Evolutionary conservation across 2,888 invertebrate genomes (phyloP).

Genomic region (Cepaea hortensis): DNA sequence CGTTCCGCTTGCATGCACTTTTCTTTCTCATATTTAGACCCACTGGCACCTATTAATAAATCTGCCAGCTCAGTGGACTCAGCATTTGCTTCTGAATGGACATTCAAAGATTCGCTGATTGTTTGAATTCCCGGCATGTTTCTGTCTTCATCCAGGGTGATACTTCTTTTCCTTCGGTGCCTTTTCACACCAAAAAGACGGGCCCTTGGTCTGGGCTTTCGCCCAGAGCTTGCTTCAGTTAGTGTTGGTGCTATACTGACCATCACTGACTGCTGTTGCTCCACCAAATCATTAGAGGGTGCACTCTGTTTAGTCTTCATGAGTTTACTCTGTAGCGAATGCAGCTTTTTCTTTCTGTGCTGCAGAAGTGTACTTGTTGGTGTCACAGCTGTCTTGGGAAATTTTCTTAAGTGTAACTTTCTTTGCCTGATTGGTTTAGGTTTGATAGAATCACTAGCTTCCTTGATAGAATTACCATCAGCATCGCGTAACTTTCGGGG

Average conservation of each 20-base stretch:
- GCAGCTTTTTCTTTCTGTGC: conserved; percentile 38
- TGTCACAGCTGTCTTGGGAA: conserved; percentile 1
- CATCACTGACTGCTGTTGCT: neutral
- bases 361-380: conserved; percentile 34
- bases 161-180: neutral
- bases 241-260: neutral
- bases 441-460: neutral
- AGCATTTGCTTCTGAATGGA: neutral
- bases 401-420: neutral
- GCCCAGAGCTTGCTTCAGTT: neutral
- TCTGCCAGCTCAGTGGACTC: neutral
- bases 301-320: neutral
- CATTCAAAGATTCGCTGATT: neutral
- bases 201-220: neutral
- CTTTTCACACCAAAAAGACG: neutral
- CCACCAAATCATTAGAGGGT: neutral
- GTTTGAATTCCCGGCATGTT: neutral
- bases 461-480: neutral
- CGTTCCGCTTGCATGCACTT: neutral
- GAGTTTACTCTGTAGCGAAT: conserved; percentile 2
- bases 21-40: no score
- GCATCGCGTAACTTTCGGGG: neutral
- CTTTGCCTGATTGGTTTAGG: neutral
- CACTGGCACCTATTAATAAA: neutral
- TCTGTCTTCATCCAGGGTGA: neutral